Conservation (phyloP, 2,888 invertebrate species). For the Calameuta filiformis region DNA sequence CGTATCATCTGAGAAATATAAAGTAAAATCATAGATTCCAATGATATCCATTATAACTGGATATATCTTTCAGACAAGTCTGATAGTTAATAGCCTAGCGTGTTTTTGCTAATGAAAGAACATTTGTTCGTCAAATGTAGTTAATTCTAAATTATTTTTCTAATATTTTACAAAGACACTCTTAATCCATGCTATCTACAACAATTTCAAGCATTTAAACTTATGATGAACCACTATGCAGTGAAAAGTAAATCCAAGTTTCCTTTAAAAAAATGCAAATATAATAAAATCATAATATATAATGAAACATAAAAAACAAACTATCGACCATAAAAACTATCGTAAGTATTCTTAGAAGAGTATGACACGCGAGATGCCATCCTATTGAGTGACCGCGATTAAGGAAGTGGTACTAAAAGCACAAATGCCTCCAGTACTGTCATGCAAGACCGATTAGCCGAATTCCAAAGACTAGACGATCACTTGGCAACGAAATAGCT, state of each 20-base stretch:
- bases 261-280: not conserved
- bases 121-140: not conserved
- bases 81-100: not conserved
- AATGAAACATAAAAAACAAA: not conserved
- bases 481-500: not conserved
- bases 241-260: not conserved
- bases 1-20: not conserved
- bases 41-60: not conserved
- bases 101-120: not conserved
- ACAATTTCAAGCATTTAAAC: not conserved
- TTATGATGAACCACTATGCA: not conserved
- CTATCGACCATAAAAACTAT: not conserved
- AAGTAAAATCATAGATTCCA: not conserved
- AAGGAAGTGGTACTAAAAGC: not conserved
- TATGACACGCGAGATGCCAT: constrained; percentile 4
- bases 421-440: not conserved
- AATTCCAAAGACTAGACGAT: constrained; percentile 2
- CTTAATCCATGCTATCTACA: not conserved
- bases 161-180: not conserved
- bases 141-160: not conserved
- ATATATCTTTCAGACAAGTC: not conserved
- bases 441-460: not conserved
- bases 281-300: too few relatives aligned
- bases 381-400: not conserved
- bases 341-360: not conserved